Base-by-base conservation (phyloP, 2,888 invertebrate genomes). In the Malacosoma neustria region DNA sequence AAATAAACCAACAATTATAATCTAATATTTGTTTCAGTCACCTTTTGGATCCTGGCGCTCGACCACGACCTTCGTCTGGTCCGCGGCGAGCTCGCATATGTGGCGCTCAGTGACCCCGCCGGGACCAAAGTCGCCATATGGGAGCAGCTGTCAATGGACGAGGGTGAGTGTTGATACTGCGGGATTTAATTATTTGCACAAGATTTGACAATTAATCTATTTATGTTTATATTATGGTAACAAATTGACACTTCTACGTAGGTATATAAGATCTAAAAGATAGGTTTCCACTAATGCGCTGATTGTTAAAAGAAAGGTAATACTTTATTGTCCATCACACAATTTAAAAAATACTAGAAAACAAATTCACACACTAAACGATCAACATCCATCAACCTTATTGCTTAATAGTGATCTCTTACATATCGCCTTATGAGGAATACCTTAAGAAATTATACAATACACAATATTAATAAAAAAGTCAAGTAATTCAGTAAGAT, bases 81-180 rank as follows among this genome's bases (percentile, higher is more conserved):
- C 1, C 70, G 86, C 4, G 87, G 87, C 6, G 87, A 89, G 32
- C 71, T 89, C 32, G 89, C 89, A 1, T 87, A 87, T 41, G 85
- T 90, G 1, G 89, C 89, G 22, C 76, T 90, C 0, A 88, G 88
- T 40, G 89, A 90, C 55, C 88, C 90, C 0, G 87, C 88, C 14
- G 89, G 89, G 4, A 90, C 89, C 1, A 90, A 89, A 57, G 90
- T 90, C 1, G 89, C 89, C 5, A 79, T 90, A 32, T 91, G 91
- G 91, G 90, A 90, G 39, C 89, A 90, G 52, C 79, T 90, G 1
- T 81, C 89, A 1, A 71, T 90, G 64, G 88, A 90, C 46, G 89
- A 89, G 87, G 90, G 90, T 90, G 74, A 60, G 54, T 39, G 12
- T 14, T n/a, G n/a, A n/a, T n/a, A n/a, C n/a, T n/a, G n/a, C n/a